phyloP scores from a whole-genome alignment of 2,888 invertebrate genomes.

The Drosophila silvestris region DNA sequence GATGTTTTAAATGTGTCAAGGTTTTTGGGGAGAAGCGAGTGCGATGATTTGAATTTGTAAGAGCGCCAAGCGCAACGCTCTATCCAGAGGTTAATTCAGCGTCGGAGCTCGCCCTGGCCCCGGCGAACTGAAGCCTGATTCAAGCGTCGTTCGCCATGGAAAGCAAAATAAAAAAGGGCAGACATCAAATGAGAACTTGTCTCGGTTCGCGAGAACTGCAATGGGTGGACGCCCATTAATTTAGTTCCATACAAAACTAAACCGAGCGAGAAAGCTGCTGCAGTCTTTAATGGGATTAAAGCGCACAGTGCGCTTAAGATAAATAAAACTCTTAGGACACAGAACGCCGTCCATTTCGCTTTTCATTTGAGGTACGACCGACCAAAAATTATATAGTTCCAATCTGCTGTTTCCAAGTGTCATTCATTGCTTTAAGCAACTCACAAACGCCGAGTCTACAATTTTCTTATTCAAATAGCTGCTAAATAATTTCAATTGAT shows the following conservation, averaged over 20 bases:
- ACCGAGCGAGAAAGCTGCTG: conserved; percentile 41
- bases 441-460: neutral
- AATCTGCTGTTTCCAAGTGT: neutral
- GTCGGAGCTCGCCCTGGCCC: conserved; percentile 39
- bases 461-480: conserved; percentile 2
- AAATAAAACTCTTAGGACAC: neutral
- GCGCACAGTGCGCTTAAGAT: conserved; percentile 27
- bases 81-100: conserved; percentile 66
- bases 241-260: conserved; percentile 64
- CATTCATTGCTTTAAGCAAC: neutral
- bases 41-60: conserved; percentile 63
- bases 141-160: conserved; percentile 42
- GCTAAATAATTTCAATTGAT: neutral
- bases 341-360: neutral
- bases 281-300: conserved; percentile 51
- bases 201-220: conserved; percentile 60
- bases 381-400: neutral
- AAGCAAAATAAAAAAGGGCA: conserved; percentile 1
- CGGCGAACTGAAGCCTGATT: conserved; percentile 34
- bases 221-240: conserved; percentile 62
- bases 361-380: neutral
- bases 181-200: conserved; percentile 64
- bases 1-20: conserved; percentile 69
- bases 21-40: conserved; percentile 40
- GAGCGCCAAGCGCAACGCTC: conserved; percentile 29